Base-by-base conservation (phyloP, 1,140 invertebrate species). In the Zaprionus lachaisei region DNA sequence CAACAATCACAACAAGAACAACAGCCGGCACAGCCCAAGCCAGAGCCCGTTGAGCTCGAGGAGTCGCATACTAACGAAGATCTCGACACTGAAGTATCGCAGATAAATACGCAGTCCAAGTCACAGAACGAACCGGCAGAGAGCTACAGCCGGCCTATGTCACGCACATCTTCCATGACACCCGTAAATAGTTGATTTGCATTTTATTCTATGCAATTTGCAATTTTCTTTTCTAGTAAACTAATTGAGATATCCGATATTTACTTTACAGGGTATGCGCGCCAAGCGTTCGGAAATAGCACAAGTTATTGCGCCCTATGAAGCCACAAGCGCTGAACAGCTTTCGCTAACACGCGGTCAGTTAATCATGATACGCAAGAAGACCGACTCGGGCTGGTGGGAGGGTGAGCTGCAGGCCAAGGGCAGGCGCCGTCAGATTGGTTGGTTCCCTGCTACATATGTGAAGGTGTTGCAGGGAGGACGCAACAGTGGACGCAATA, bases 381-480 rank as follows among this genome's bases (percentile, higher is more conserved):
- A 99, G 92, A 98, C 97, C 9, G 96, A 97, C 63, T 97, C 97
- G 77, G 98, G 98, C 22, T 99, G 99, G 99, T 99, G 99, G 99
- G 99, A 99, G 95, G 99, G 99, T 55, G 99, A 99, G 94, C 93
- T 99, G 26, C 98, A 99, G 94, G 98, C 97, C 14, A 98, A 98
- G 93, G 98, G 98, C n/a, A 96, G 98, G 79, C 98, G 98, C 91
- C 94, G 97, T 61, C 97, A 99, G 94, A 96, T 99, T 64, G 98
- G 98, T 5, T 99, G 98, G 98, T 99, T 99, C 93, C 98, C 98
- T 9, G 98, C 98, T 22, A 98, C 97, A 56, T 99, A 99, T 92
- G 98, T 99, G 0, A 99, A 99, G 94, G 95, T 97, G 58, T 89
- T 97, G 41, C 94, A 95, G 60, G 95, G 94, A 24, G 95, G 95